Evolutionary conservation across 1,140 invertebrate species (phyloP), one percentile per base, ranked within the genome.

Genomic region (Drosophila leontia): DNA sequence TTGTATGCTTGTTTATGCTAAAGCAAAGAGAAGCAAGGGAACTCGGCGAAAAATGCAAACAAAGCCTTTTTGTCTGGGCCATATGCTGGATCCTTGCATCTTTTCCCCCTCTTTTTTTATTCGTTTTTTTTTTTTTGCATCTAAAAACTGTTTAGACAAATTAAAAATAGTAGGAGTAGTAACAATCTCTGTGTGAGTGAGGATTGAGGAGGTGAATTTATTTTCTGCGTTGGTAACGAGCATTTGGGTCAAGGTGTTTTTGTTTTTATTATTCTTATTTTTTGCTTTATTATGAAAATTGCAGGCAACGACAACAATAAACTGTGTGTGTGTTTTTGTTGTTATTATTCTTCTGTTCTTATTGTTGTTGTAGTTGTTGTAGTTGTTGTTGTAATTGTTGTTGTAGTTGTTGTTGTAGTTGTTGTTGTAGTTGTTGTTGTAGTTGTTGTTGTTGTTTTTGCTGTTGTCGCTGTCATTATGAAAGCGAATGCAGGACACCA

Each of bases 131-230:
- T 29, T 29, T 47, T 63, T 80, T 65, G 57, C 51, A 80, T 70
- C 53, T 53, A 80, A 80, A 88, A 87, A 88, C 78, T 84, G 77
- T 87, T 88, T 87, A 90, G 85, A 88, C 85, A 88, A 88, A 88
- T 88, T 88, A 88, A 88, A 87, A 88, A 88, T 84, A 88, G 75
- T 77, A 77, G 80, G 76, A 68, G 72, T 83, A 68, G 72, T 83
- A 83, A 87, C 62, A 51, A 35, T 68, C 76, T 58, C 53, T 32
- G 53, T 51, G 41, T 68, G 57, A 19, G 42, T 11, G 34, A 39
- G 42, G 56, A 42, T 47, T 67, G 75, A 37, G 39, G 19, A 26
- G 62, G 56, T 50, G 63, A 82, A 82, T 78, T 69, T 69, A 61
- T 80, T 80, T 77, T 75, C 80, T 78, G 69, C 84, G 80, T 78